Evolutionary conservation across 1,140 invertebrate species (phyloP), one percentile per base, ranked within the genome.

Genomic region (Panulirus ornatus): DNA sequence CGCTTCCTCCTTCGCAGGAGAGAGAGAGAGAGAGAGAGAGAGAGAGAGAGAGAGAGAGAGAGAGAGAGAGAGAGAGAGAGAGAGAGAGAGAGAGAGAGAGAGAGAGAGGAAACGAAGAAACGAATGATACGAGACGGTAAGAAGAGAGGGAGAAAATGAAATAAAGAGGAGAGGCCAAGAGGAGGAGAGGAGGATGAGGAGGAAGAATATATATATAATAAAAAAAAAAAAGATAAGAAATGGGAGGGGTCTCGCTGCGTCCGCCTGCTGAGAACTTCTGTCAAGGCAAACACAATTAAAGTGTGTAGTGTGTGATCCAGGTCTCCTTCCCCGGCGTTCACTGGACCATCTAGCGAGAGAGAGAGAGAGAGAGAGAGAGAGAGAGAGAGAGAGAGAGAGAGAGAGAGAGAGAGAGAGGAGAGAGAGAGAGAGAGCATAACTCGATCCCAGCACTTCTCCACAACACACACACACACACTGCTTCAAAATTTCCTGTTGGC

Each of bases 371-470:
- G n/a, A n/a, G 34, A 44, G 81, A 83, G 30, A 14, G 51, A 63
- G n/a, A 34, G 42, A 30, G 51, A 83, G 54, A 38, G 34, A 54
- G 42, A 58, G 54, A 58, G 81, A 83, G 54, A 58, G 16, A 58
- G 36, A 81, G 40, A 40, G 40, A 78, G 40, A 44, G 34, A 44
- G 40, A 44, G 40, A 40, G 75, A 78, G 75, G 75, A 40, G 75
- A 40, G 75, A 44, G 40, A 83, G 81, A 34, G 81, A 38, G 81
- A 66, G 58, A n/a, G n/a, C n/a, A n/a, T n/a, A n/a, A n/a, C n/a
- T n/a, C n/a, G n/a, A n/a, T n/a, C n/a, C n/a, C n/a, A n/a, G n/a
- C n/a, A n/a, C n/a, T n/a, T n/a, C n/a, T n/a, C n/a, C n/a, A n/a
- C n/a, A n/a, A n/a, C n/a, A n/a, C n/a, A n/a, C n/a, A n/a, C n/a